phyloP scores from a whole-genome alignment of 2,113 vertebrate genomes.

The Macquaria australasica region DNA sequence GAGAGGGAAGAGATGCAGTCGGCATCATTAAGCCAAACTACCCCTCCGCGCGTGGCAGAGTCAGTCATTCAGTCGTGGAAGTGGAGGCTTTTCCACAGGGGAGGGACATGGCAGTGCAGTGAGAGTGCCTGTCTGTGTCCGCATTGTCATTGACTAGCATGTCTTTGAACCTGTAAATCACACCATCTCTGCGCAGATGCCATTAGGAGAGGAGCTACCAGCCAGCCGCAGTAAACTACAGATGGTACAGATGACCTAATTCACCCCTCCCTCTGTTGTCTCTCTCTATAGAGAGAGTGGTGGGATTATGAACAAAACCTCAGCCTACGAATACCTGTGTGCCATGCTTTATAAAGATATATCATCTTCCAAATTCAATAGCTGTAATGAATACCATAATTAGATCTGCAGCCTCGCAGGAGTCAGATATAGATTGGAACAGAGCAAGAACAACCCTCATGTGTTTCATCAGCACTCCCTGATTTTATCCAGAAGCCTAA shows the following conservation, averaged over 20 bases:
- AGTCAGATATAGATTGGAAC: constrained; percentile 36
- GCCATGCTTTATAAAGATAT: constrained; percentile 35
- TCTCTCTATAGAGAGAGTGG: constrained; percentile 16
- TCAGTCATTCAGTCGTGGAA: constrained; percentile 27
- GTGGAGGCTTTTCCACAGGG: constrained; percentile 50
- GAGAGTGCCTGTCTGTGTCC: constrained; percentile 50
- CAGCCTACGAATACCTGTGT: constrained; percentile 47
- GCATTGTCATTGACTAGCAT: constrained; percentile 67
- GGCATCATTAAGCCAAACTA: constrained; percentile 22
- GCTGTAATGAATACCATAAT: constrained; percentile 54
- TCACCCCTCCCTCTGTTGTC: constrained; percentile 28
- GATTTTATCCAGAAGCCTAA: constrained; percentile 4
- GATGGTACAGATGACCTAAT: constrained; percentile 58
- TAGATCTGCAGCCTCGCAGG: constrained; percentile 36
- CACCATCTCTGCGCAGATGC: constrained; percentile 55
- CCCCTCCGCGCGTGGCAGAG: constrained; percentile 20
- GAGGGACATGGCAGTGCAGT: constrained; percentile 4
- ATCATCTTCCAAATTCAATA: constrained; percentile 44
- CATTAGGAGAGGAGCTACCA: constrained; percentile 39
- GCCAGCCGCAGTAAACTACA: constrained; percentile 52
- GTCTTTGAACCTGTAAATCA: constrained; percentile 65
- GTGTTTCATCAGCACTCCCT: constrained; percentile 20
- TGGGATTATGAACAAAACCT: constrained; percentile 42
- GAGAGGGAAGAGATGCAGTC: constrained; percentile 42
- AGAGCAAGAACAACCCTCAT: constrained; percentile 9